Evolutionary conservation across 2,113 vertebrate species (phyloP).

Genomic region (Atlantisia rogersi): DNA sequence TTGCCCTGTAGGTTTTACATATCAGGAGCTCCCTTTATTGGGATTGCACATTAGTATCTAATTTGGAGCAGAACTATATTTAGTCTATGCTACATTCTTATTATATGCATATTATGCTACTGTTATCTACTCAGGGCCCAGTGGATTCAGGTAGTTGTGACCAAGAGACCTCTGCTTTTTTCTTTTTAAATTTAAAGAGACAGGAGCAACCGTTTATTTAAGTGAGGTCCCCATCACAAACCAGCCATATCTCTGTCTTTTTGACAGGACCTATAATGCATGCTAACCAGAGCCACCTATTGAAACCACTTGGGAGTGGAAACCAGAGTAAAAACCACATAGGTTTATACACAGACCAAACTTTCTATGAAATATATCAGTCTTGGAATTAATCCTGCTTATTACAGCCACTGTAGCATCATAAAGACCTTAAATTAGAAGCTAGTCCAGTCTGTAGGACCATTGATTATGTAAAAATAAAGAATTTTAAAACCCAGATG

Average conservation of each 20-base stretch:
- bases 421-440: not conserved
- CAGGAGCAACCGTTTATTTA: not conserved
- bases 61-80: not conserved
- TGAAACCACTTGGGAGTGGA: not conserved
- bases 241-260: not conserved
- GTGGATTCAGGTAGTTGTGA: not conserved
- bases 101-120: not conserved
- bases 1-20: not conserved
- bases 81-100: not conserved
- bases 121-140: not conserved
- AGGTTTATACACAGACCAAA: not conserved
- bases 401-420: not conserved
- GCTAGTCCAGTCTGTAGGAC: not conserved
- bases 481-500: not conserved
- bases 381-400: not conserved
- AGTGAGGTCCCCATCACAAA: not conserved
- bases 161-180: not conserved
- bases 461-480: not conserved
- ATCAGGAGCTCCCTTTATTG: not conserved
- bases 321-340: not conserved
- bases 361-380: not conserved
- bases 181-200: not conserved
- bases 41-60: not conserved
- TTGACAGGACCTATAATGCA: not conserved
- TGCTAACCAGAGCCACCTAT: not conserved